These are phyloP conservation scores for Hemibagrus wyckioides DNA, from an alignment of 2,113 vertebrate genomes.

Conservation along the genomic window DNA sequence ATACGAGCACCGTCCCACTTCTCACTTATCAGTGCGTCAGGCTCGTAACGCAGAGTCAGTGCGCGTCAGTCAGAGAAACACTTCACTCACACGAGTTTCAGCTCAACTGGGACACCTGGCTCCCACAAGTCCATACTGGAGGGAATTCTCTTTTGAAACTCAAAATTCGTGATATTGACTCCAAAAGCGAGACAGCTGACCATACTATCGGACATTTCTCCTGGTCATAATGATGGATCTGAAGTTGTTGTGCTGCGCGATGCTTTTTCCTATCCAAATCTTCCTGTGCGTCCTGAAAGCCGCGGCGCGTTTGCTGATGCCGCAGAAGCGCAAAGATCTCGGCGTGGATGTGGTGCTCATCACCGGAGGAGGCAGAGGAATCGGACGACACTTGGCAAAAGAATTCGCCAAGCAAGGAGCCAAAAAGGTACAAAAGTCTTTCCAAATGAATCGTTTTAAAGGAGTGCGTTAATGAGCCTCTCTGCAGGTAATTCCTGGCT, in stretches of 20 bases:
- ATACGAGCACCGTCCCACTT: conserved; percentile 34
- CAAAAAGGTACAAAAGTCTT: conserved; percentile 75
- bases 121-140: not conserved
- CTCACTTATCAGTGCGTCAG: conserved; percentile 10
- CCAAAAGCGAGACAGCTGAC: conserved; percentile 15
- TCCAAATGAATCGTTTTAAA: too few relatives aligned
- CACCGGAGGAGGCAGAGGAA: conserved; percentile 85
- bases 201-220: not conserved
- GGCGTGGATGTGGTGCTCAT: conserved; percentile 79
- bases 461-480: not conserved
- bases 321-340: conserved; percentile 75
- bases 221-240: conserved; percentile 69
- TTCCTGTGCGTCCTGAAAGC: conserved; percentile 74
- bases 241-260: conserved; percentile 74
- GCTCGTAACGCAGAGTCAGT: not conserved
- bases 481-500: not conserved
- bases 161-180: not conserved
- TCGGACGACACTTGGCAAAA: conserved; percentile 81
- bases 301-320: conserved; percentile 70
- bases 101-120: conserved; percentile 20
- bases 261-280: conserved; percentile 79
- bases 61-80: not conserved
- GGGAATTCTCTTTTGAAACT: not conserved
- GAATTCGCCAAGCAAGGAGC: conserved; percentile 82
- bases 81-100: not conserved